These are phyloP conservation scores for Torymus tubicola DNA, from an alignment of 2,888 invertebrate species.

Conservation along the genomic window DNA sequence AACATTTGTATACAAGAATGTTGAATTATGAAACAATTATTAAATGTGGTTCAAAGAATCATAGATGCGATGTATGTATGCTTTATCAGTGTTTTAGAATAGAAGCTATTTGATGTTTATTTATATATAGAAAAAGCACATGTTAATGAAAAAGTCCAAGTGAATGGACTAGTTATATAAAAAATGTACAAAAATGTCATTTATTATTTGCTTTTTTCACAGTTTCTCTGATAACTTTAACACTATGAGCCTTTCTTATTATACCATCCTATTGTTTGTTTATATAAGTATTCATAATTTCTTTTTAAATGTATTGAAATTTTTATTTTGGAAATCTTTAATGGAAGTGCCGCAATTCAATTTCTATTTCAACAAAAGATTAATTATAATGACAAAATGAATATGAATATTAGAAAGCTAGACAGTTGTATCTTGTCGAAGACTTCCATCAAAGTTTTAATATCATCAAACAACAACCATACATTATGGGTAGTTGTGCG, in stretches of 20 bases:
- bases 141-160: slow-evolving; percentile 8
- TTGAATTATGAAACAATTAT: not conserved
- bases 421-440: not conserved
- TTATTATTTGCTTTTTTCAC: slow-evolving; percentile 36
- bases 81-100: slow-evolving; percentile 49
- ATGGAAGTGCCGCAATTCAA: slow-evolving; percentile 13
- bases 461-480: not conserved
- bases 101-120: slow-evolving; percentile 36
- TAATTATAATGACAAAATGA: no score
- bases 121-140: slow-evolving; percentile 38
- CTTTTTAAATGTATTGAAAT: slow-evolving; percentile 31
- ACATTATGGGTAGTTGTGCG: slow-evolving; percentile 1
- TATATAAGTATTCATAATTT: slow-evolving; percentile 25
- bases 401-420: not conserved
- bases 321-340: slow-evolving; percentile 30
- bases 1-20: not conserved
- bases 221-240: slow-evolving; percentile 29
- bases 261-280: slow-evolving; percentile 18
- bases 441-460: slow-evolving; percentile 44
- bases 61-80: slow-evolving; percentile 50
- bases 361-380: no score
- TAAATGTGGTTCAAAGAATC: slow-evolving; percentile 32
- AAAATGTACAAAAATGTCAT: slow-evolving; percentile 27
- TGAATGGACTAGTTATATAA: not conserved
- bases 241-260: slow-evolving; percentile 6